Evolutionary conservation across 2,888 invertebrate species (phyloP).

Genomic region (Bombyx huttoni): DNA sequence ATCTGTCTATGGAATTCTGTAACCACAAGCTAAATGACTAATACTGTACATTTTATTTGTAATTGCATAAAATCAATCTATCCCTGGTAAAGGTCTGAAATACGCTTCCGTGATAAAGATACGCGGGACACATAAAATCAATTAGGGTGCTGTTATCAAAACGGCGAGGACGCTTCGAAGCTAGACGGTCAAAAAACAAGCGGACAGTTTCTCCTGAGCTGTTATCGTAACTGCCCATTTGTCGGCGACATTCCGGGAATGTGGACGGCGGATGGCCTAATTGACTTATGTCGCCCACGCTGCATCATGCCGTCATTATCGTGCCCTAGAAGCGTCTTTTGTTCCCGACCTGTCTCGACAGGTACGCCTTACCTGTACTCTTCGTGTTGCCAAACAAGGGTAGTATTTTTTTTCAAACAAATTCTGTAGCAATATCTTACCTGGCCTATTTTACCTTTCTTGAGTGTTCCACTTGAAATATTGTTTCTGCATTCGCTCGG

Average conservation of each 20-base stretch:
- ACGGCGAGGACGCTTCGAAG: conserved; percentile 29
- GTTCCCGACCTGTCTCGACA: conserved; percentile 50
- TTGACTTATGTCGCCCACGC: conserved; percentile 68
- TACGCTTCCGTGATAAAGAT: conserved; percentile 55
- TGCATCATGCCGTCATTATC: conserved; percentile 59
- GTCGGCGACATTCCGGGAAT: conserved; percentile 68
- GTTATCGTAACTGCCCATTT: conserved; percentile 62
- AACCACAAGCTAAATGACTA: no score
- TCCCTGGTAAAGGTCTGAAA: conserved; percentile 34
- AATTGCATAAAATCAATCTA: conserved; percentile 33
- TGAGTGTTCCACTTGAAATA: conserved; percentile 34
- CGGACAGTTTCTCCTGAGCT: conserved; percentile 37
- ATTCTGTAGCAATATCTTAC: conserved; percentile 28
- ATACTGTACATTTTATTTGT: no score
- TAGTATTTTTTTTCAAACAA: conserved; percentile 25
- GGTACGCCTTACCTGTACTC: conserved; percentile 56
- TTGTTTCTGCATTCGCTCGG: conserved; percentile 30
- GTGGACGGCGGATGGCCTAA: conserved; percentile 68
- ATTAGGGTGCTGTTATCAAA: conserved; percentile 63
- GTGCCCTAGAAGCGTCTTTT: conserved; percentile 60
- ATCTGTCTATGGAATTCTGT: no score
- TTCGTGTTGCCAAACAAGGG: conserved; percentile 36
- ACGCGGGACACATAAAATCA: conserved; percentile 58
- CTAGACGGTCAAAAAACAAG: conserved; percentile 41
- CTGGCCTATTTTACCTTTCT: conserved; percentile 33